Evolutionary conservation across 2,797 vertebrate genomes (phyloP).

Genomic region (Pipistrellus pygmaeus): DNA sequence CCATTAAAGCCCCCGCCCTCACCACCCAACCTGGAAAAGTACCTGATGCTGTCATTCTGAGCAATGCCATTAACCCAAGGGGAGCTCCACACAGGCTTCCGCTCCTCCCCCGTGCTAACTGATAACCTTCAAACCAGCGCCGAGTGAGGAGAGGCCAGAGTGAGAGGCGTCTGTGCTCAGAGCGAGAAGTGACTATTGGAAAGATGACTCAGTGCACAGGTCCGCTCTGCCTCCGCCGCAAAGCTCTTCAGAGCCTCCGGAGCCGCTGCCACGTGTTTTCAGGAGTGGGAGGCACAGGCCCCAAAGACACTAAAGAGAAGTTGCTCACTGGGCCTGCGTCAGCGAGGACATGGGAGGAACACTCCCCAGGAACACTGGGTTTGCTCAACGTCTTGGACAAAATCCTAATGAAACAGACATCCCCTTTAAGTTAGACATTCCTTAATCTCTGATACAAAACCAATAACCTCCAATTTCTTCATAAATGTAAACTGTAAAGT

Average conservation of each 20-base stretch:
- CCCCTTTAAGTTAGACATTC: neutral
- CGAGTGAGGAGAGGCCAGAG: neutral
- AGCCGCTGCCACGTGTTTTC: accelerated
- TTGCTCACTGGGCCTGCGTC: too few relatives aligned
- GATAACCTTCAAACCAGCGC: neutral
- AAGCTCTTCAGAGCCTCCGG: neutral
- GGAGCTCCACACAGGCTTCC: neutral
- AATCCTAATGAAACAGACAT: neutral
- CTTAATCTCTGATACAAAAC: neutral
- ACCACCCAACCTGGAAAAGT: neutral
- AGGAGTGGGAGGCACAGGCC: neutral
- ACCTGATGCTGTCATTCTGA: neutral
- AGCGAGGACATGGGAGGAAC: neutral
- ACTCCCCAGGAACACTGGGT: too few relatives aligned
- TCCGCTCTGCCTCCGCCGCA: neutral
- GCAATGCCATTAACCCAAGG: neutral
- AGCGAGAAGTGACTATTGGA: neutral
- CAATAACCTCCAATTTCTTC: neutral
- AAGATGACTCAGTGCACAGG: neutral
- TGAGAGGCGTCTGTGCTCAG: neutral
- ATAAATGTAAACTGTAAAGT: neutral
- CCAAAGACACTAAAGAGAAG: neutral
- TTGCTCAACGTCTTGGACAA: neutral
- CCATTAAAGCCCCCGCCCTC: neutral
- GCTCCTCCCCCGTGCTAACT: neutral